Base-by-base conservation (phyloP, 2,888 invertebrate species). In the Microdon myrmicae region DNA sequence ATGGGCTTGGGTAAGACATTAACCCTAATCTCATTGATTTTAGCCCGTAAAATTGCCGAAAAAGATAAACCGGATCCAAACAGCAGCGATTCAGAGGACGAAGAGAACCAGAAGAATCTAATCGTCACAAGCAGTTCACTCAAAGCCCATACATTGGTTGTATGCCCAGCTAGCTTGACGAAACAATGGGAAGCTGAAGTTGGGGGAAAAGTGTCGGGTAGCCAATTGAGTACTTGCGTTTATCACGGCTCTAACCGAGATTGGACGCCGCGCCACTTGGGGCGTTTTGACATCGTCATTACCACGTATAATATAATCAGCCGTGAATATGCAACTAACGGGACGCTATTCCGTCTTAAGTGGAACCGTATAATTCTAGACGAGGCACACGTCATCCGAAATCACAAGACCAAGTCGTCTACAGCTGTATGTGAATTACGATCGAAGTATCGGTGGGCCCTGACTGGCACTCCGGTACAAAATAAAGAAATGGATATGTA, bases 391-490 rank as follows among this genome's bases (percentile, higher is more conserved):
- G 85, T 87, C 26, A 90, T 97, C 5, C 87, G 96, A 69, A 97
- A 97, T 81, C 85, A 90, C 75, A 94, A 93, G 79, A 86, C 90
- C 5, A 83, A 86, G 67, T 88, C 89, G 1, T 87, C 92, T 0
- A 75, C 82, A 59, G 89, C 90, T 0, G 89, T 89, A 4, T 89
- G 88, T 74, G 79, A 81, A 2, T 29, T 78, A 19, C 69, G 51
- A 2, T 73, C 70, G 3, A 82, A 80, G 48, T 81, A 84, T 1
- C 86, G 94, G 7, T 94, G 93, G 93, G 89, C 88, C 1, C 83
- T 97, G 12, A 95, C 96, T 0, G 97, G 97, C 16, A 96, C 96
- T 0, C 97, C 97, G 0, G 89, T 98, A 28, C 97, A 97, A 74
- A 98, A 98, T 78, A 91, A 93, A 75, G 90, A 94, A 74, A 79